These are phyloP conservation scores for Akabosia matsudoensis DNA, from an alignment of 1,140 invertebrate species.

Conservation along the genomic window DNA sequence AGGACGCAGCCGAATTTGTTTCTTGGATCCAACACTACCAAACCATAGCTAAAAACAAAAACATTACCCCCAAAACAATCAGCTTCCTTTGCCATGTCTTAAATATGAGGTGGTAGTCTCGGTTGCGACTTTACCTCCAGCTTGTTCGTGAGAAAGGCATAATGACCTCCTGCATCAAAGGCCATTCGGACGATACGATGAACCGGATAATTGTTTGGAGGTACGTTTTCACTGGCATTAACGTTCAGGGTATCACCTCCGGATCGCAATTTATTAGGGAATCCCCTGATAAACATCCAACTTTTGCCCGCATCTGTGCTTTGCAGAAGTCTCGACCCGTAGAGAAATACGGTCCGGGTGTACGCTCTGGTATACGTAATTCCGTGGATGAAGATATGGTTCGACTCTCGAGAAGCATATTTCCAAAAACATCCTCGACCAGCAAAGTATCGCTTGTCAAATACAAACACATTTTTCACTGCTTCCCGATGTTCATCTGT, in stretches of 20 bases:
- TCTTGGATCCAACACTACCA: background rate
- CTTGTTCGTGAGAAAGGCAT: slow-evolving; percentile 9
- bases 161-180: slow-evolving; percentile 4
- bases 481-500: background rate
- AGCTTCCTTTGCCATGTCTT: background rate
- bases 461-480: background rate
- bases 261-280: background rate
- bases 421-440: background rate
- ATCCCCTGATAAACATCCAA: background rate
- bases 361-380: background rate
- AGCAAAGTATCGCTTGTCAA: background rate
- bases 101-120: background rate
- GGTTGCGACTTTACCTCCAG: background rate
- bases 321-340: background rate
- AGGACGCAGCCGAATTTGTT: background rate
- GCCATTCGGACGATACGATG: background rate
- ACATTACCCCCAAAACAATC: background rate
- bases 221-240: background rate
- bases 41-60: background rate
- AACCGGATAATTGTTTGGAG: background rate
- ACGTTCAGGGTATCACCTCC: background rate
- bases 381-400: background rate
- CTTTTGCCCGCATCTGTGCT: background rate
- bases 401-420: background rate
- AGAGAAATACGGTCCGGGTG: background rate